Base-by-base conservation (phyloP, 2,888 invertebrate genomes). In the Cybosia mesomella region DNA sequence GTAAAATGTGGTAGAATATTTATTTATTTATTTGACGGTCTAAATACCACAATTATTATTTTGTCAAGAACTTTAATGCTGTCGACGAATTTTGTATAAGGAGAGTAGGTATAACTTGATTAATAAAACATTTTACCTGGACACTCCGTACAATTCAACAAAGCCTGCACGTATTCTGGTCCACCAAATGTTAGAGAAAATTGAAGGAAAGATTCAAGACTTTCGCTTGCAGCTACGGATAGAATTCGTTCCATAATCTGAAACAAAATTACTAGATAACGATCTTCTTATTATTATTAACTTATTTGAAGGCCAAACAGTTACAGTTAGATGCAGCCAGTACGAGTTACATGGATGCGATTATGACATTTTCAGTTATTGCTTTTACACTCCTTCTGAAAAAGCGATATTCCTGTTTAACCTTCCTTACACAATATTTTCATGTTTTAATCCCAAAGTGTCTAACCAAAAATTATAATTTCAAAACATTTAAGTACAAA, bases 171-270 rank as follows among this genome's bases (percentile, higher is more conserved):
- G 86, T 99, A 98, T 85, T 98, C 98, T 0, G 97, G 97, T 11
- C 98, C 98, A 13, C 98, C 98, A 84, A 98, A 98, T 0, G 98
- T 98, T 66, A 97, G 96, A 0, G 98, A 98, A 91, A 99, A 98
- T 82, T 97, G 97, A 71, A 97, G 95, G 92, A 98, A 99, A 4
- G 97, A 96, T 71, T 98, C 97, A 28, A 98, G 94, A 0, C 98
- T 96, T 85, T 98, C 97, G 66, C 97, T 97, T 7, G 98, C 98
- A 0, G 99, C 99, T 82, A 98, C 98, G 0, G 98, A 97, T 9
- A 99, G 94, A 68, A 99, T 97, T 0, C 98, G 98, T 91, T 99
- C 99, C 98, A 99, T 98, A 68, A 99, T 98, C 96, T 97, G 85
- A 13, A 89, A 89, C 60, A 76, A 67, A 49, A 53, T 22, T 11